Conservation (phyloP, 2,888 invertebrate species). For the Chesias legatella region DNA sequence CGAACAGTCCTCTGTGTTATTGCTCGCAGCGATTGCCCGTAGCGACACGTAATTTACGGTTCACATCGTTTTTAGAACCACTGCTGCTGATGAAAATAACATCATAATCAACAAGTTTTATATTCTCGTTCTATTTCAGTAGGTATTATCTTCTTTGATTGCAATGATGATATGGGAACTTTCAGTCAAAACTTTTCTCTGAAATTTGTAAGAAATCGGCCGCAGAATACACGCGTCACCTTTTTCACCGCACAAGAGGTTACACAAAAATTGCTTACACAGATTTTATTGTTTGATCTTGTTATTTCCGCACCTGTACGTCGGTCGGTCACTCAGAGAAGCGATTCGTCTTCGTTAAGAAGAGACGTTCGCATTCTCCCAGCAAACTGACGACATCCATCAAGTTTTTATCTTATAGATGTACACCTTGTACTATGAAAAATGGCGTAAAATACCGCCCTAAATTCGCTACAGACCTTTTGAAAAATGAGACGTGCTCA, state of each 20-base stretch:
- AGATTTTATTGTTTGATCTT: conserved; percentile 25
- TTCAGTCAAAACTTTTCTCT: too few relatives aligned
- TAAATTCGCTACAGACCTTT: conserved; percentile 29
- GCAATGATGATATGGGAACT: too few relatives aligned
- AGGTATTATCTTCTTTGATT: too few relatives aligned
- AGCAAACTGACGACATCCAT: conserved; percentile 53
- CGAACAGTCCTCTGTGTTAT: too few relatives aligned
- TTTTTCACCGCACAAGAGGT: conserved; percentile 14
- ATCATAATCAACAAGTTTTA: too few relatives aligned
- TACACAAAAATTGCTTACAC: conserved; percentile 14
- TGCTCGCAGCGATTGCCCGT: too few relatives aligned
- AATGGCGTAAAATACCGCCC: conserved; percentile 40
- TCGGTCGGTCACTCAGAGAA: conserved; percentile 47
- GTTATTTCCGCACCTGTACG: conserved; percentile 40
- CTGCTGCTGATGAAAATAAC: too few relatives aligned
- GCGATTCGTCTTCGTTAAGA: conserved; percentile 63
- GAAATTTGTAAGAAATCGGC: too few relatives aligned
- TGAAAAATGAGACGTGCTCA: conserved; percentile 32
- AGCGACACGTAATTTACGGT: too few relatives aligned
- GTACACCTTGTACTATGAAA: conserved; percentile 41
- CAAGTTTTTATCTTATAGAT: conserved; percentile 46
- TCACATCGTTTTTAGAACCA: too few relatives aligned
- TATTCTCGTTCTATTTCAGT: too few relatives aligned
- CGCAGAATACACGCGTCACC: conserved; percentile 5
- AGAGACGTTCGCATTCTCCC: conserved; percentile 39